phyloP scores from a whole-genome alignment of 2,113 vertebrate genomes.

The Zosterops hypoxanthus region DNA sequence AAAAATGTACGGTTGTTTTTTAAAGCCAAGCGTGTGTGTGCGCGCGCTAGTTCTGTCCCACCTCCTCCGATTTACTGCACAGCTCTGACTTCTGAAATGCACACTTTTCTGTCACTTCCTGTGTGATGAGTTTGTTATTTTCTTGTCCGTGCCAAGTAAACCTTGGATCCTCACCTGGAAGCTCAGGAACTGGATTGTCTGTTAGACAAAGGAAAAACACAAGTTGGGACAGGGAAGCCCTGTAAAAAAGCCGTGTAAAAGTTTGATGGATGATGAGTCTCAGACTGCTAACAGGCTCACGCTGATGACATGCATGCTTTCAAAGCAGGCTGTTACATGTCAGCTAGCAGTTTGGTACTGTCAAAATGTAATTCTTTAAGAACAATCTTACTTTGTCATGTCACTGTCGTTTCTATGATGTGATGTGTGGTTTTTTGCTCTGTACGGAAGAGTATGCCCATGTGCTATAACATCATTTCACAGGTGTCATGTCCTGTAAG shows the following conservation, averaged over 20 bases:
- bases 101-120: neutral
- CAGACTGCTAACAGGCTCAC: neutral
- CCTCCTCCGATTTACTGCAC: neutral
- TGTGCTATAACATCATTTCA: neutral
- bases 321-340: neutral
- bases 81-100: neutral
- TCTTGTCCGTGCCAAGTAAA: neutral
- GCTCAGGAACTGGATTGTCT: neutral
- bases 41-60: no score
- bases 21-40: rapidly evolving
- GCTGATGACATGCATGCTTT: neutral
- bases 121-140: neutral
- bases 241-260: neutral
- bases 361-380: neutral
- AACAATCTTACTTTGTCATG: neutral
- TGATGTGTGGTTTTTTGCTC: neutral
- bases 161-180: neutral
- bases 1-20: rapidly evolving
- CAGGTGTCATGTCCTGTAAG: neutral
- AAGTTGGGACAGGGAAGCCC: neutral
- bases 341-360: neutral
- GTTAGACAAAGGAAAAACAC: neutral
- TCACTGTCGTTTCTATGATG: neutral
- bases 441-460: neutral
- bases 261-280: neutral